Base-by-base conservation (phyloP, 1,140 invertebrate species). In the Apocrypta bakeri region DNA sequence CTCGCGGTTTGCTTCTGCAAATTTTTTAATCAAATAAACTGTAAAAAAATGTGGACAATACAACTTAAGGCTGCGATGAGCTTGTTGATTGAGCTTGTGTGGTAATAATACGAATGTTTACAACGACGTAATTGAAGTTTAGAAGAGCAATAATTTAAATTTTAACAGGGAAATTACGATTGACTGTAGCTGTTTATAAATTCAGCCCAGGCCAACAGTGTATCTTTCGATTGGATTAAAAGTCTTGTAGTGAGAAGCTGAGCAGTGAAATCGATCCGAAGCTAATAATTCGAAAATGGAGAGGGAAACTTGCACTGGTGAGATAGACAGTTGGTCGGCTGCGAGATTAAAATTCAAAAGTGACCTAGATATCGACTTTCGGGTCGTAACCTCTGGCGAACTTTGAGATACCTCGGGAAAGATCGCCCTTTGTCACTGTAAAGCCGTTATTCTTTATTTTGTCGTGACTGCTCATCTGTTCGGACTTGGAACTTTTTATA, bases 311-410 rank as follows among this genome's bases (percentile, higher is more conserved):
- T 6, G 27, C 4, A 12, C 27, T 21, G 74, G 56, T n/a, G 33
- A 71, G 77, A 56, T 33, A 40, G 27, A 40, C 21, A 78, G 84
- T 85, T 69, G 75, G 76, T 68, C 83, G 84, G 82, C 85, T 68
- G 27, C 82, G 83, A 85, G 86, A 89, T 90, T 90, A 90, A 89
- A 90, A 89, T 90, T 89, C 87, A 89, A 88, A 87, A 86, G 84
- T 87, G 85, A 85, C 87, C 87, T 82, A 87, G 87, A 88, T 89
- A 88, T 89, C 84, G 87, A 85, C 40, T 72, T 72, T 80, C 68
- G 64, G 69, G 68, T 40, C 69, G 48, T 66, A 63, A 66, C 63
- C 75, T 61, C 75, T 33, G 72, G 25, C 72, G 72, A 74, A 74
- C 72, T 74, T 74, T 74, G 72, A 31, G 72, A 74, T 74, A 11